phyloP scores from a whole-genome alignment of 2,113 vertebrate genomes.

The Brachyhypopomus gauderio region DNA sequence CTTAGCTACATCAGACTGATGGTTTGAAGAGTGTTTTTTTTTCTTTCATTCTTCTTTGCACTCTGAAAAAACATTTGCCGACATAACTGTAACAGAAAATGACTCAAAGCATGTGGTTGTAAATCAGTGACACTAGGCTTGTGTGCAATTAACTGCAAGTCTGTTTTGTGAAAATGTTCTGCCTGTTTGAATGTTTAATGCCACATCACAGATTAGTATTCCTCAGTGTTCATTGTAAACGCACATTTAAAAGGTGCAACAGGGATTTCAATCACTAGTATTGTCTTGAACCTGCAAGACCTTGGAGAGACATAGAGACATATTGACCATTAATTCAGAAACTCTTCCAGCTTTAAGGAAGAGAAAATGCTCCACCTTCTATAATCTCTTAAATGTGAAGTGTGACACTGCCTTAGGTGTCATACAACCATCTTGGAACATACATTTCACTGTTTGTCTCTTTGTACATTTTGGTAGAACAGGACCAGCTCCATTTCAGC shows the following conservation, averaged over 20 bases:
- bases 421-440: background rate
- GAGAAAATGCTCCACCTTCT: background rate
- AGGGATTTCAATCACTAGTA: background rate
- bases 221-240: background rate
- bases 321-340: constrained; percentile 1
- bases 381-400: background rate
- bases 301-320: background rate
- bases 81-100: background rate
- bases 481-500: background rate
- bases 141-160: constrained; percentile 21
- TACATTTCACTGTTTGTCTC: background rate
- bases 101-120: background rate
- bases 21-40: background rate
- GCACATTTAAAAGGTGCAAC: background rate
- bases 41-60: background rate
- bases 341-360: background rate
- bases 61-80: background rate
- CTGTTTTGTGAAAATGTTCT: background rate
- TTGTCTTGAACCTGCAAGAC: background rate
- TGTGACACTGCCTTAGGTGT: background rate
- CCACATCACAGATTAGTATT: background rate
- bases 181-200: background rate
- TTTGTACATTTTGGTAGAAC: background rate
- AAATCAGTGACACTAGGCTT: constrained; percentile 8
- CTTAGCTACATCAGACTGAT: background rate